Base-by-base conservation (phyloP, 2,113 vertebrate genomes). In the Dinomys branickii region DNA sequence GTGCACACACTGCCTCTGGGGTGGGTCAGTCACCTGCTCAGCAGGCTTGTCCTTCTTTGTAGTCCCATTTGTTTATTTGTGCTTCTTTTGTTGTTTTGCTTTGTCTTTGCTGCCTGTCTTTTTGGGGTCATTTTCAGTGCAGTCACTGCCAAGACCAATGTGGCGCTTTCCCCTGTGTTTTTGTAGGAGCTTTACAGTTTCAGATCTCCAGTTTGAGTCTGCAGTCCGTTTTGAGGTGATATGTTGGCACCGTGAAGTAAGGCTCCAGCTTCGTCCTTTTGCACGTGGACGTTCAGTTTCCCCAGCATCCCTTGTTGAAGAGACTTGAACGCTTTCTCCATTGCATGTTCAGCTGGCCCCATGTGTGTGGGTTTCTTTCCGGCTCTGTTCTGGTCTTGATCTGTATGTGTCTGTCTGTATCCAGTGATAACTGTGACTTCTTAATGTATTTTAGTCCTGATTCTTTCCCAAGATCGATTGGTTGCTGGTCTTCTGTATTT, bases 21-120 rank as follows among this genome's bases (percentile, higher is more conserved):
- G 14, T 3, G 35, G n/a, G 35, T 19, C 1, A 5, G 8, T 5
- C 11, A 1, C 44, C 44, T 35, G 35, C 75, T 35, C 7, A 7
- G 38, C 35, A 12, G 16, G 28, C 22, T 61, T 56, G 16, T 38
- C 24, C 6, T 17, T 77, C 56, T 58, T 5, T 19, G 17, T 20
- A 17, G 17, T 30, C 2, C 47, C 24, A 6, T 12, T 50, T 47
- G 20, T 80, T 16, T 50, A 2, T n/a, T 63, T 47, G 35, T 28
- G 6, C 20, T 38, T 38, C 5, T 38, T 82, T 38, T 58, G 11
- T 8, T 7, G 41, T 30, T 78, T 78, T 78, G 44, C 47, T 78
- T 50, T 75, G 38, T 33, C 26, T 50, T 78, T 78, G 47, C 78
- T 54, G 22, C 38, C 28, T 33, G 17, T 88, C 52, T 3, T 54